A percentile compares a stretch with the other conserved stretches of the same genome.
Evolutionary conservation across 2,113 vertebrate species (phyloP).

Genomic region (Cercocebus atys): DNA sequence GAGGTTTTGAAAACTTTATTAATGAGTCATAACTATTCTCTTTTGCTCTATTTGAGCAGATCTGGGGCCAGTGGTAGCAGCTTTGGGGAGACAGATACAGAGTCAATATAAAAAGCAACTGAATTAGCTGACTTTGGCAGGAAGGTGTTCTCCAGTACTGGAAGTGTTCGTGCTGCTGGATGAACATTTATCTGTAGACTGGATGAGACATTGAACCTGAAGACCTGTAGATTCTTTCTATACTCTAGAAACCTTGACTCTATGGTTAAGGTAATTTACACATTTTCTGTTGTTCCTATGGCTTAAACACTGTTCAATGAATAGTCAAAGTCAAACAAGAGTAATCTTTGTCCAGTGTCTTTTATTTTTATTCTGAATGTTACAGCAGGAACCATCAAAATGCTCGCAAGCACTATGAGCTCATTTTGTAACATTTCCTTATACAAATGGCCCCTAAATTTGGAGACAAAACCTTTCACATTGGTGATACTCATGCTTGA

Average conservation of each 20-base stretch:
- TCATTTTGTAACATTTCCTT: conserved; percentile 1
- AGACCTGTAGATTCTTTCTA: neutral
- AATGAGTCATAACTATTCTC: neutral
- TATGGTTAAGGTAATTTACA: neutral
- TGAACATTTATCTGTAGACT: conserved; percentile 22
- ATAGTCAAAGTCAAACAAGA: neutral
- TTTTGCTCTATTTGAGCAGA: neutral
- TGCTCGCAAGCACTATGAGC: neutral
- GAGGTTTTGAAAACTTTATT: conserved; percentile 2
- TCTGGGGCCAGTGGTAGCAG: neutral
- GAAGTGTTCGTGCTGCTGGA: neutral
- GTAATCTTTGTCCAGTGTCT: neutral
- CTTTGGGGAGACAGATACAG: neutral
- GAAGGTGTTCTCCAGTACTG: neutral
- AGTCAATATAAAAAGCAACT: conserved; percentile 14
- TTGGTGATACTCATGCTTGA: neutral
- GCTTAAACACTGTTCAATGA: neutral
- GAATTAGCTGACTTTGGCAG: conserved; percentile 3
- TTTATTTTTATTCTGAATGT: conserved; percentile 4
- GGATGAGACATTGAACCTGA: neutral
- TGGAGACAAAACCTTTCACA: neutral
- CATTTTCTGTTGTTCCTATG: neutral
- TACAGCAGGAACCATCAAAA: neutral
- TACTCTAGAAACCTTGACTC: neutral
- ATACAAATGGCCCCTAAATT: neutral